A percentile compares a stretch with the other conserved stretches of the same genome.
These are phyloP conservation scores for Microctonus brassicae DNA, from an alignment of 2,888 invertebrate species.

Conservation along the genomic window DNA sequence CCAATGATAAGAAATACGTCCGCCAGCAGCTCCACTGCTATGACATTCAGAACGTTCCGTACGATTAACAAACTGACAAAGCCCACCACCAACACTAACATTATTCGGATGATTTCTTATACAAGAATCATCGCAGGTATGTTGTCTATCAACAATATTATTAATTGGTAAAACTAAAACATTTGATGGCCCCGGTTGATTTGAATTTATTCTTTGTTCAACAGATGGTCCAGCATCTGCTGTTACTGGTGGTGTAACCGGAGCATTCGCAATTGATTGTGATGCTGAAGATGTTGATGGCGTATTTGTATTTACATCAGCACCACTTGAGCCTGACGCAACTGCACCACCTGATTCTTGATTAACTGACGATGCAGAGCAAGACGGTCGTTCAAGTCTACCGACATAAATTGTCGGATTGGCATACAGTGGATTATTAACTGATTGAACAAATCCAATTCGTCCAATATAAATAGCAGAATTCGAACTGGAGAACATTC, in stretches of 20 bases:
- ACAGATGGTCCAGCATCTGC: conserved; percentile 68
- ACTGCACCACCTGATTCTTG: conserved; percentile 33
- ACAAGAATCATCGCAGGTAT: conserved; percentile 69
- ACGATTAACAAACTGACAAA: conserved; percentile 59
- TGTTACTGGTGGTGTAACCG: conserved; percentile 60
- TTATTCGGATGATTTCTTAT: conserved; percentile 69
- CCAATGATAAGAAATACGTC: conserved; percentile 77
- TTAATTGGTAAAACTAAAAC: conserved; percentile 68
- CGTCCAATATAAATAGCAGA: conserved; percentile 61
- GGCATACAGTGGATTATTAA: conserved; percentile 63
- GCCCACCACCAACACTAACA: conserved; percentile 56
- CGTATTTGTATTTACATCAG: conserved; percentile 11
- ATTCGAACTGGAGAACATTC: conserved; percentile 56
- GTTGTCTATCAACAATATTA: conserved; percentile 71
- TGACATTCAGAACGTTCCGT: conserved; percentile 62
- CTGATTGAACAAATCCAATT: conserved; percentile 51
- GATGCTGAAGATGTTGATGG: conserved; percentile 50
- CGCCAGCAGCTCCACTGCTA: conserved; percentile 21
- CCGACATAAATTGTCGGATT: conserved; percentile 60
- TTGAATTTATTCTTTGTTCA: conserved; percentile 41
- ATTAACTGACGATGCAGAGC: conserved; percentile 48
- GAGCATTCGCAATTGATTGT: conserved; percentile 36
- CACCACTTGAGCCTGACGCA: conserved; percentile 21
- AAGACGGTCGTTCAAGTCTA: conserved; percentile 55
- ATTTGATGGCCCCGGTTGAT: conserved; percentile 30